phyloP scores from a whole-genome alignment of 2,888 invertebrate genomes.

The Pandemis cinnamomeana region DNA sequence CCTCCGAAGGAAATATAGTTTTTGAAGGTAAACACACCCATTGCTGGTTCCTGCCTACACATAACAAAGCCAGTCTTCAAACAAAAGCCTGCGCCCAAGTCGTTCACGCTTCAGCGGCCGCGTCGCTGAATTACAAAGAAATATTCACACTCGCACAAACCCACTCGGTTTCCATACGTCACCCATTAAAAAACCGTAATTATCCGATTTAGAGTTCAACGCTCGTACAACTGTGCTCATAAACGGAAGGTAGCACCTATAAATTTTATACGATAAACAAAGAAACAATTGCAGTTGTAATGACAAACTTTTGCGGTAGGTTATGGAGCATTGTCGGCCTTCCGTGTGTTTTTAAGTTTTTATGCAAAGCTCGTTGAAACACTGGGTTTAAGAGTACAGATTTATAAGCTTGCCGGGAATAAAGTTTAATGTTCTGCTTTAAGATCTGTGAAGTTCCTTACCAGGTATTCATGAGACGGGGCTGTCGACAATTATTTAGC shows the following conservation, averaged over 20 bases:
- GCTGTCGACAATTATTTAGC: not conserved
- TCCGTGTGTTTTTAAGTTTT: constrained; percentile 59
- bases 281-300: constrained; percentile 74
- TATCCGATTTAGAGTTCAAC: constrained; percentile 78
- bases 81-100: constrained; percentile 34
- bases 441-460: constrained; percentile 5
- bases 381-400: not conserved
- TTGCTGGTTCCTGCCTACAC: not conserved
- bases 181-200: constrained; percentile 80
- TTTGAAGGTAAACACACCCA: constrained; percentile 15
- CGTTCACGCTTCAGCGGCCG: constrained; percentile 28
- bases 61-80: constrained; percentile 24
- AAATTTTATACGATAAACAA: constrained; percentile 80
- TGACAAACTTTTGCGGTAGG: constrained; percentile 79
- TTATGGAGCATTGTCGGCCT: constrained; percentile 70
- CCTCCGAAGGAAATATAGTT: constrained; percentile 8
- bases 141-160: constrained; percentile 65
- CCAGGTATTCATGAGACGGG: not conserved
- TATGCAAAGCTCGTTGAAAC: constrained; percentile 25
- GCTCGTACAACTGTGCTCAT: constrained; percentile 65
- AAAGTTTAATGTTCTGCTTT: constrained; percentile 6
- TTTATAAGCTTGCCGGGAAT: constrained; percentile 7
- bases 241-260: constrained; percentile 69
- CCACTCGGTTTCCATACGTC: constrained; percentile 52
- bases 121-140: constrained; percentile 61